phyloP scores from a whole-genome alignment of 2,113 vertebrate genomes.

The Nothoprocta perdicaria region DNA sequence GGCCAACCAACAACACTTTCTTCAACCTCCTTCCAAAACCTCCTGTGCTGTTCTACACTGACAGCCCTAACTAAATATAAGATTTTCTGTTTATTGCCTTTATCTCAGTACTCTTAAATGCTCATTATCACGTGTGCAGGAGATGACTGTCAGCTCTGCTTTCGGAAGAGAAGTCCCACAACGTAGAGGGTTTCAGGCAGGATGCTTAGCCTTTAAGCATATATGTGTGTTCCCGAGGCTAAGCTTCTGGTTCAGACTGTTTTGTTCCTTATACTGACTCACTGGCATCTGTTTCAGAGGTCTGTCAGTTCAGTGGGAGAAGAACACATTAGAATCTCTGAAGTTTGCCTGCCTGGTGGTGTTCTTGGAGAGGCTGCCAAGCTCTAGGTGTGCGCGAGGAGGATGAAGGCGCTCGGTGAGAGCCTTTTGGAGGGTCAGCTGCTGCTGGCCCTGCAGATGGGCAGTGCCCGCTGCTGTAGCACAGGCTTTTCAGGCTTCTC shows the following conservation, averaged over 20 bases:
- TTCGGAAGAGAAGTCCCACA: neutral
- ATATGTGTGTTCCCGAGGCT: neutral
- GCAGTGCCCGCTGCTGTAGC: rapidly evolving
- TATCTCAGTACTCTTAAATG: neutral
- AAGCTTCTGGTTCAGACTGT: neutral
- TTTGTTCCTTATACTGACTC: slow-evolving; percentile 35
- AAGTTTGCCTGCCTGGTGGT: neutral
- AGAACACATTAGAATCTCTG: neutral
- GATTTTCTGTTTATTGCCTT: neutral
- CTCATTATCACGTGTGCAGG: neutral
- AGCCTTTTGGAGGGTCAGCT: neutral
- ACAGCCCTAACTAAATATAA: neutral
- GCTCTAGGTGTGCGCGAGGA: neutral
- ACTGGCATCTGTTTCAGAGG: slow-evolving; percentile 44
- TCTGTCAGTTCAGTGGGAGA: neutral
- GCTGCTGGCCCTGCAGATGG: rapidly evolving
- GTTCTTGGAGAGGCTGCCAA: neutral
- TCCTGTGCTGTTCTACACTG: rapidly evolving
- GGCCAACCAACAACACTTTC: neutral
- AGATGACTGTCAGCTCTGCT: neutral
- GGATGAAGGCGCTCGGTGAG: neutral
- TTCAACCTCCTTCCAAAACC: neutral
- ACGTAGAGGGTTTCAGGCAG: neutral
- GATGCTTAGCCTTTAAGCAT: neutral
- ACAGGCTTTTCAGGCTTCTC: neutral